Conservation (phyloP, 1,140 invertebrate species). For the Hesperophylax magnus region DNA sequence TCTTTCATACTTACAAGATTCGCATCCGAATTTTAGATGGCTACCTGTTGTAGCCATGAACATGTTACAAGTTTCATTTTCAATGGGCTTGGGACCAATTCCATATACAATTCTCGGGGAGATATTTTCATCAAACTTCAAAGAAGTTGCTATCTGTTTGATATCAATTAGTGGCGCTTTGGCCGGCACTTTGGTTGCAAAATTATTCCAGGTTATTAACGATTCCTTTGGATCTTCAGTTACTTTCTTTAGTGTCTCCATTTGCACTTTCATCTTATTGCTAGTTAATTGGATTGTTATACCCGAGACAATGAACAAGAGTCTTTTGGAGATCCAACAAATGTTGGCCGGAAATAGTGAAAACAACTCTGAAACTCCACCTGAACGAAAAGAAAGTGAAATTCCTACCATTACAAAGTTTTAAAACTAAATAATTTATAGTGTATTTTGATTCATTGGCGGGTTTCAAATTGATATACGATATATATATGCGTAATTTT, state of each 20-base stretch:
- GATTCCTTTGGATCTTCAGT: constrained; percentile 42
- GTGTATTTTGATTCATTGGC: too few species aligned
- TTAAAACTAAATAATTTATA: not conserved
- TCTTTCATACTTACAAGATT: constrained; percentile 44
- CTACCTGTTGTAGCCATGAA: constrained; percentile 55
- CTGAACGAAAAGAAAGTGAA: not conserved
- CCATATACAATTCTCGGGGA: constrained; percentile 78
- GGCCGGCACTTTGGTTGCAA: constrained; percentile 42
- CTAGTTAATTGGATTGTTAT: constrained; percentile 38
- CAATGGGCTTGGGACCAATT: constrained; percentile 74
- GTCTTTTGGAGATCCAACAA: constrained; percentile 51
- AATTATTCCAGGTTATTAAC: constrained; percentile 54
- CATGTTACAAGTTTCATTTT: constrained; percentile 63
- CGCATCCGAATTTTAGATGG: constrained; percentile 59
- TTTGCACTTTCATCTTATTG: constrained; percentile 31
- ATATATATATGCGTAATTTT: not conserved
- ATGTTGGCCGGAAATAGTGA: constrained; percentile 33
- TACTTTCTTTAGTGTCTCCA: constrained; percentile 45
- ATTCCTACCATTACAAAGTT: not conserved
- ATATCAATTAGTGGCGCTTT: constrained; percentile 65
- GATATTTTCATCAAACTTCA: constrained; percentile 73
- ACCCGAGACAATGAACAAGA: constrained; percentile 55
- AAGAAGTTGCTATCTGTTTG: constrained; percentile 72
- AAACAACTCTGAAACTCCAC: not conserved
- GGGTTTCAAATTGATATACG: not conserved